Percentiles rank a stretch among this genome's conserved stretches.
Evolutionary conservation across 1,140 invertebrate genomes (phyloP).

Genomic region (Daktulosphaira vitifoliae): DNA sequence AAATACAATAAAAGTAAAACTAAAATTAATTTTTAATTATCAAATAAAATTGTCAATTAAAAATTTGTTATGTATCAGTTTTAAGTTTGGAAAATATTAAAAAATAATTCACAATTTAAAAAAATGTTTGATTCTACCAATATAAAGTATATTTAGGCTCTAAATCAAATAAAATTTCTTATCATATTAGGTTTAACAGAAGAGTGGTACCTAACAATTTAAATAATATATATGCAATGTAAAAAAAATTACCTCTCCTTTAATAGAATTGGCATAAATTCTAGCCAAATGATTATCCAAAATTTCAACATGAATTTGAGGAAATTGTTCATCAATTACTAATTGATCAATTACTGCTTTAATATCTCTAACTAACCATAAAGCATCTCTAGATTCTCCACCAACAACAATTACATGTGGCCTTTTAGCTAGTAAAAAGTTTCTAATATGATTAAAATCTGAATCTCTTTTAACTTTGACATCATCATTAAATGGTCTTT

Average conservation of each 20-base stretch:
- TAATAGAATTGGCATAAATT: constrained; percentile 84
- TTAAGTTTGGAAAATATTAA: too few relatives aligned
- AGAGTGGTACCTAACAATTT: too few relatives aligned
- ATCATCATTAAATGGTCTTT: constrained; percentile 59
- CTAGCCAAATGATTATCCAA: constrained; percentile 86
- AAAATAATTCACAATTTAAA: too few relatives aligned
- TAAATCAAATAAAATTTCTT: too few relatives aligned
- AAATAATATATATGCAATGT: too few relatives aligned
- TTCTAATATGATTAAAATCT: constrained; percentile 69
- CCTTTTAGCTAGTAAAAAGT: constrained; percentile 83
- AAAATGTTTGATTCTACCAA: too few relatives aligned
- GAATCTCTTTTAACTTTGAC: constrained; percentile 68
- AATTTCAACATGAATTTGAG: constrained; percentile 79
- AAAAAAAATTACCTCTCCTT: constrained; percentile 59
- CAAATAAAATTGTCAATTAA: constrained; percentile 22
- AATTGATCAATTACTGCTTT: constrained; percentile 65
- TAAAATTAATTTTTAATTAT: too few relatives aligned
- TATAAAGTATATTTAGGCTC: too few relatives aligned
- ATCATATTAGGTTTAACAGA: too few relatives aligned
- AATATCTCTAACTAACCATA: constrained; percentile 78
- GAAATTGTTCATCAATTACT: constrained; percentile 78
- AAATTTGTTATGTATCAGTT: too few relatives aligned
- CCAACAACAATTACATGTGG: constrained; percentile 89
- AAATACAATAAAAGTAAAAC: too few relatives aligned
- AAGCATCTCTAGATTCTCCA: constrained; percentile 79